Evolutionary conservation across 1,140 invertebrate genomes (phyloP).

Genomic region (Polypedilum vanderplanki): DNA sequence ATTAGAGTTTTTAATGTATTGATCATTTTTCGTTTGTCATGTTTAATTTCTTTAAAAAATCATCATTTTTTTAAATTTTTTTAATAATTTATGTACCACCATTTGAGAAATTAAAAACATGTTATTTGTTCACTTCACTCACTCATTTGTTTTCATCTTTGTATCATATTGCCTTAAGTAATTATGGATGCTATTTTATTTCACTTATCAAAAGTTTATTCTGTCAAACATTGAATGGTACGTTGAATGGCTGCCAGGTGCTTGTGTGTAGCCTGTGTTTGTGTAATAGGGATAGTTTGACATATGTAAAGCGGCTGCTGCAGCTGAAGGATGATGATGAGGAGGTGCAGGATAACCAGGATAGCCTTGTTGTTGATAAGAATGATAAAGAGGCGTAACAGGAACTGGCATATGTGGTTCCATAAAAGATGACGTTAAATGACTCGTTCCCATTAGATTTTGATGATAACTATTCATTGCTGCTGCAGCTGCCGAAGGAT

Average conservation of each 20-base stretch:
- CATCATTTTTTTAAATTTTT: neutral
- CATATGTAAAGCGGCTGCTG: conserved; percentile 14
- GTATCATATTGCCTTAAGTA: conserved; percentile 4
- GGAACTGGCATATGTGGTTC: conserved; percentile 36
- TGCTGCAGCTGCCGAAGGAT: conserved; percentile 33
- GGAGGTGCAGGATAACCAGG: conserved; percentile 33
- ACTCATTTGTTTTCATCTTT: conserved; percentile 22
- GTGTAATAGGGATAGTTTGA: conserved; percentile 31
- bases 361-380: conserved; percentile 37
- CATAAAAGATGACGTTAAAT: conserved; percentile 34
- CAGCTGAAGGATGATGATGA: neutral
- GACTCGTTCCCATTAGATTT: conserved; percentile 36
- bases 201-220: conserved; percentile 39
- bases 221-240: conserved; percentile 41
- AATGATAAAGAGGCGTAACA: conserved; percentile 33
- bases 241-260: conserved; percentile 33
- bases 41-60: neutral
- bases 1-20: no score
- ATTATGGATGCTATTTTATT: neutral
- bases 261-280: conserved; percentile 33
- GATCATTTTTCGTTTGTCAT: no score
- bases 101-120: neutral
- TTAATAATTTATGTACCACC: neutral
- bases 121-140: conserved; percentile 1
- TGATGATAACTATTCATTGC: conserved; percentile 37